Percentiles rank a stretch among this genome's conserved stretches.
Evolutionary conservation across 2,113 vertebrate species (phyloP).

Genomic region (Xyliphius kryptos): DNA sequence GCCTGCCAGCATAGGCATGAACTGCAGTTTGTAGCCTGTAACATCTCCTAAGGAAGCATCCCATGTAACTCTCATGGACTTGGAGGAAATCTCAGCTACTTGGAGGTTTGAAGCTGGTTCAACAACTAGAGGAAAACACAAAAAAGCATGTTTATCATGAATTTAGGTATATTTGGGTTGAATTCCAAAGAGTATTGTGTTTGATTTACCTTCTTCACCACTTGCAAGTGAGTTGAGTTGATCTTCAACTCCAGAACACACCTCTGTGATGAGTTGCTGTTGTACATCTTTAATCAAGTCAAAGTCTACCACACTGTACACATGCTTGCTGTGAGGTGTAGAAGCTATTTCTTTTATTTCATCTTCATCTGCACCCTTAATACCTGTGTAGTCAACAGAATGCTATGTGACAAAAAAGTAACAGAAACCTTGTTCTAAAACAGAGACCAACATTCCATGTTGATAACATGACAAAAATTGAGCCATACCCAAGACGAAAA

Average conservation of each 20-base stretch:
- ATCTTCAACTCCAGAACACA: constrained; percentile 90
- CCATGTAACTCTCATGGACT: constrained; percentile 88
- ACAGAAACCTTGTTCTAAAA: background rate
- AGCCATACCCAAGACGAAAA: constrained; percentile 89
- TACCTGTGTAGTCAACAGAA: constrained; percentile 67
- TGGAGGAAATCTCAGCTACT: constrained; percentile 83
- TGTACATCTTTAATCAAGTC: constrained; percentile 87
- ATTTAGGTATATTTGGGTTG: too few relatives aligned
- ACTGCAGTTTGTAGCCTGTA: constrained; percentile 86
- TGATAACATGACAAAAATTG: constrained; percentile 19
- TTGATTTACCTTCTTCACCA: constrained; percentile 86
- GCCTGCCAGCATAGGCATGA: constrained; percentile 80
- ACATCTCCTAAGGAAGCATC: constrained; percentile 75
- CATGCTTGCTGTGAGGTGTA: constrained; percentile 78
- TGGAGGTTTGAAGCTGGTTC: constrained; percentile 82
- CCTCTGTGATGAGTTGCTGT: constrained; percentile 83
- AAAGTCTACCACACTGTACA: constrained; percentile 94
- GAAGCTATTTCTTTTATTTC: constrained; percentile 91
- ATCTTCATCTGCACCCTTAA: constrained; percentile 96
- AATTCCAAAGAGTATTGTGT: background rate
- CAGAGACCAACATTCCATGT: constrained; percentile 30
- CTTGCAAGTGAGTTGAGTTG: constrained; percentile 81
- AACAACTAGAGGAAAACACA: constrained; percentile 82
- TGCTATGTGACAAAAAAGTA: background rate
- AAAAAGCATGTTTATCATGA: too few relatives aligned